Evolutionary conservation across 2,113 vertebrate species (phyloP).

Genomic region (Burhinus oedicnemus): DNA sequence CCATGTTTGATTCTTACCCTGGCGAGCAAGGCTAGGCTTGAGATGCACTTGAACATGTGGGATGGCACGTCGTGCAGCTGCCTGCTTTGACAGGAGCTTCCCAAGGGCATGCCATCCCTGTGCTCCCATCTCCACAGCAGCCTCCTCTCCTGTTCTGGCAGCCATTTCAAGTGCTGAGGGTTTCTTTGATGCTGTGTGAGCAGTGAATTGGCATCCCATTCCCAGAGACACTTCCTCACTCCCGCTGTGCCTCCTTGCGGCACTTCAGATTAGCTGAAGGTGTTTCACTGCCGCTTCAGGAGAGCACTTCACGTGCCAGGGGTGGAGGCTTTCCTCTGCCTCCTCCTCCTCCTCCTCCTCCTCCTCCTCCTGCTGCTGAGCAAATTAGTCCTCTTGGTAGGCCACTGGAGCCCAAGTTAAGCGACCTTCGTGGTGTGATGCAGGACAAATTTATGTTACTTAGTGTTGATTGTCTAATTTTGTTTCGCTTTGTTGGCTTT

Average conservation of each 20-base stretch:
- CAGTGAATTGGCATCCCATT: neutral
- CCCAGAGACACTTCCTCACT: accelerated
- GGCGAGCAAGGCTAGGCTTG: neutral
- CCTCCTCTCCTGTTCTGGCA: neutral
- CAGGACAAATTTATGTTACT: neutral
- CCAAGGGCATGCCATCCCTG: accelerated
- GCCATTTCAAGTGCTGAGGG: neutral
- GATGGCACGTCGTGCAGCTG: neutral
- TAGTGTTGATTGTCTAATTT: neutral
- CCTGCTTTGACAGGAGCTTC: neutral
- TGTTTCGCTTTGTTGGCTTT: neutral
- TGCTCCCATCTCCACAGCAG: neutral
- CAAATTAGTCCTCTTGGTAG: neutral
- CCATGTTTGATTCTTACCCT: neutral
- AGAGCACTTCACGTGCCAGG: accelerated
- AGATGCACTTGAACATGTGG: neutral
- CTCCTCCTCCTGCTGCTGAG: neutral
- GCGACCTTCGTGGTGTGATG: neutral
- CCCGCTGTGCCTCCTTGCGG: accelerated
- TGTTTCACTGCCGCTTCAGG: neutral
- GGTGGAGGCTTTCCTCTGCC: neutral
- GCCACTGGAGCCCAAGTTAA: neutral
- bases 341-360: neutral
- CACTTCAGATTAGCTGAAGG: neutral
- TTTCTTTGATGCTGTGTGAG: neutral